Percentiles rank a stretch among this genome's conserved stretches.
phyloP scores from a whole-genome alignment of 2,113 vertebrate species.

The Hylia prasina region DNA sequence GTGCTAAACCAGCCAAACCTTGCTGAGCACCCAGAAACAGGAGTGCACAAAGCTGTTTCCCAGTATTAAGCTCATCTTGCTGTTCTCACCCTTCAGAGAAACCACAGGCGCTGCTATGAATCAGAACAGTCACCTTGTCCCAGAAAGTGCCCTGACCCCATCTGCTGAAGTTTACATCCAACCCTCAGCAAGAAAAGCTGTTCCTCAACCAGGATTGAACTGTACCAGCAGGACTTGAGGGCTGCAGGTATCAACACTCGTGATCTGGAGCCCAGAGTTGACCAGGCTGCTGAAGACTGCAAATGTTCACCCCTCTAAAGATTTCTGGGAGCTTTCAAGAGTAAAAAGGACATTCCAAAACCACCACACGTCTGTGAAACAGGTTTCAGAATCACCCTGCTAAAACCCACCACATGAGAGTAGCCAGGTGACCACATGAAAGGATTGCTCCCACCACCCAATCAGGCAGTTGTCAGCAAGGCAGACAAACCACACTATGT shows the following conservation, averaged over 20 bases:
- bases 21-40: not conserved
- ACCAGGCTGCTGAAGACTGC: not conserved
- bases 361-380: not conserved
- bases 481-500: not conserved
- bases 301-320: not conserved
- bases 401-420: not conserved
- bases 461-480: not conserved
- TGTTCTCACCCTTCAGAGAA: not conserved
- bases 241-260: not conserved
- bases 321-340: not conserved
- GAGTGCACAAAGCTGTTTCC: not conserved
- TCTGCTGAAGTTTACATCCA: not conserved
- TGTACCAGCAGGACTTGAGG: not conserved
- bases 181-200: not conserved
- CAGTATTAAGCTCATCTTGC: not conserved
- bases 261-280: not conserved
- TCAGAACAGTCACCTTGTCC: not conserved
- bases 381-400: not conserved
- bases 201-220: not conserved
- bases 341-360: not conserved
- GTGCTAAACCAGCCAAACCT: not conserved
- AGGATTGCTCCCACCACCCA: not conserved
- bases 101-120: not conserved
- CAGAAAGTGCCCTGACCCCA: not conserved
- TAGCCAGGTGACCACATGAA: not conserved